phyloP scores from a whole-genome alignment of 2,113 vertebrate species.

The Collichthys lucidus region DNA sequence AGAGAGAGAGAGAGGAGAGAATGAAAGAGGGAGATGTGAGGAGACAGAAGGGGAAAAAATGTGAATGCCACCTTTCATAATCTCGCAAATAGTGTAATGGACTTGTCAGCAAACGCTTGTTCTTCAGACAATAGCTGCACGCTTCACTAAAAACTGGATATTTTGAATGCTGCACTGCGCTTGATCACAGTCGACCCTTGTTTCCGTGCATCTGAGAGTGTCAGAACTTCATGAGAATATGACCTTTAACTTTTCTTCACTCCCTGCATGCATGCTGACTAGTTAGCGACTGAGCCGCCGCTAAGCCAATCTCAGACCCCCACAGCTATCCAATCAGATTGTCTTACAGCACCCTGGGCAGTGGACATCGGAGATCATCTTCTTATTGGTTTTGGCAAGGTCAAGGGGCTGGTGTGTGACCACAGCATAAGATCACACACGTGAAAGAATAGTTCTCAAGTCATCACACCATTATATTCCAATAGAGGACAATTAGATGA shows the following conservation, averaged over 20 bases:
- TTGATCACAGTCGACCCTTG: constrained; percentile 27
- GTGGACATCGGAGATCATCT: constrained; percentile 71
- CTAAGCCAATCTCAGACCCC: constrained; percentile 76
- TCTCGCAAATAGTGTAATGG: constrained; percentile 69
- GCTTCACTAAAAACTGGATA: constrained; percentile 54
- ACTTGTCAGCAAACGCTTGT: constrained; percentile 74
- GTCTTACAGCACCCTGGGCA: constrained; percentile 76
- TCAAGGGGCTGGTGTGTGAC: constrained; percentile 59
- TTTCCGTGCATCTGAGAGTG: constrained; percentile 42
- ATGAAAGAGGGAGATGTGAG: constrained; percentile 77
- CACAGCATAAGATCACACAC: constrained; percentile 59
- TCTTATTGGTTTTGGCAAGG: constrained; percentile 73
- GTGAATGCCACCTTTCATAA: constrained; percentile 81
- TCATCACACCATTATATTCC: constrained; percentile 23
- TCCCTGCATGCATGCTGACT: constrained; percentile 44
- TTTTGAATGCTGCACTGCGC: constrained; percentile 34
- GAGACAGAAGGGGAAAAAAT: constrained; percentile 71
- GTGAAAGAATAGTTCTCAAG: constrained; percentile 41
- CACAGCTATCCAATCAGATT: constrained; percentile 78
- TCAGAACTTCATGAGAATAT: constrained; percentile 58
- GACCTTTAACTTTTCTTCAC: constrained; percentile 67
- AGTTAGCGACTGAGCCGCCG: constrained; percentile 56
- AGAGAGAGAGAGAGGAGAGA: constrained; percentile 28
- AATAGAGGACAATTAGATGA: constrained; percentile 18
- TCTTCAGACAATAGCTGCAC: constrained; percentile 60